Base-by-base conservation (phyloP, 2,888 invertebrate genomes). In the Notodonta dromedarius region DNA sequence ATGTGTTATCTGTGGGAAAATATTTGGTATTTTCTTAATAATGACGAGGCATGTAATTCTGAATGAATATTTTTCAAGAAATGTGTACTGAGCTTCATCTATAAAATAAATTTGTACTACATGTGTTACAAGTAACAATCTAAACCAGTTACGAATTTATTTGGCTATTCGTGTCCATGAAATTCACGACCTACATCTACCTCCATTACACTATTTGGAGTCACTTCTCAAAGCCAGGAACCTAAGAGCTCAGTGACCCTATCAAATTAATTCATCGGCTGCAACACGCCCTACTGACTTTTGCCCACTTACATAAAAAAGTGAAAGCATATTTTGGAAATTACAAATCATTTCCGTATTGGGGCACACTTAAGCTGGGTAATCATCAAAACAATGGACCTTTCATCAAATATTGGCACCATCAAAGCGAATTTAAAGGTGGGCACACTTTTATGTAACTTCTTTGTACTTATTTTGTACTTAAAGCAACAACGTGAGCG, bases 1-100 rank as follows among this genome's bases (percentile, higher is more conserved):
- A 48, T 4, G 2, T 11, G 32, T 55, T 44, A 62, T 60, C 46
- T 44, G 8, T 46, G 57, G 58, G 70, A 67, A 70, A 70, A 51
- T 52, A 24, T 52, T 16, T 50, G 7, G 16, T 52, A 52, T 52
- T 9, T 50, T 16, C 16, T 50, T 50, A 8, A 16, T 4, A 16
- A 1, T 50, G 50, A 50, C 16, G 50, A 4, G 5, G 46, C 2
- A 4, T 42, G 42, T 42, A 1, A 42, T 42, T 42, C 42, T 42
- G 42, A 42, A 42, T 42, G 42, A 42, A 42, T 42, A 42, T 42
- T 42, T 11, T 12, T 11, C 12, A 42, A 11, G 11, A 42, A 24
- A 2, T 24, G 11, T 11, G 42, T 4, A 42, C 8, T 40, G 4
- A 12, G 4, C 35, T 4, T 35, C 35, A 7, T 35, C 35, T 35